Percentiles rank a stretch among this genome's conserved stretches.
phyloP scores from a whole-genome alignment of 1,140 invertebrate species.

The Bombus fervidus region DNA sequence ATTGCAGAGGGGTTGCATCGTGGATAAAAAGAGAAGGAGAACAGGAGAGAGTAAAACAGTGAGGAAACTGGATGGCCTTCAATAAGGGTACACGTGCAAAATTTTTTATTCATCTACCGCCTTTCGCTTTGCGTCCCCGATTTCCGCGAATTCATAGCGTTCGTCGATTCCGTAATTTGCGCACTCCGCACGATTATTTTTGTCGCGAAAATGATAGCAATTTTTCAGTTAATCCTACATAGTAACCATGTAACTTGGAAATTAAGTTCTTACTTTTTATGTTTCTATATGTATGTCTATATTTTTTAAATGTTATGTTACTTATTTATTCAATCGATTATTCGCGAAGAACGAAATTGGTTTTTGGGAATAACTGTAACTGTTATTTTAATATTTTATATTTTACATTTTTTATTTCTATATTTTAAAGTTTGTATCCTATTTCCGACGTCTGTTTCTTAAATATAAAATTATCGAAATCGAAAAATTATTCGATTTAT shows the following conservation, averaged over 20 bases:
- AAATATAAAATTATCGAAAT: background rate
- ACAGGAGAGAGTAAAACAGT: background rate
- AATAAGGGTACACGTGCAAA: conserved; percentile 30
- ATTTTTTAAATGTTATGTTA: background rate
- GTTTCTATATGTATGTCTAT: background rate
- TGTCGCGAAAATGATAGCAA: background rate
- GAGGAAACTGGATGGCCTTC: conserved; percentile 34
- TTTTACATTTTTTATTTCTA: background rate
- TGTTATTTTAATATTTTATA: background rate
- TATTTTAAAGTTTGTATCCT: background rate
- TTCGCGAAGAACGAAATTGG: too few relatives aligned
- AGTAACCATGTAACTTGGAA: background rate
- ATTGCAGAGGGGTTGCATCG: conserved; percentile 41
- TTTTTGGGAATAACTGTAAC: too few relatives aligned
- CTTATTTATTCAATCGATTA: background rate
- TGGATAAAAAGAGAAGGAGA: background rate
- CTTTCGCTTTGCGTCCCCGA: background rate
- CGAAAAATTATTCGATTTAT: background rate
- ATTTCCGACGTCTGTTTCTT: too few relatives aligned
- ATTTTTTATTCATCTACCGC: conserved; percentile 18
- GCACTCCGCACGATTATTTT: background rate
- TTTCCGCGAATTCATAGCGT: background rate
- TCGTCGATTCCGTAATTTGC: background rate
- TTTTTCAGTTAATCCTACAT: background rate
- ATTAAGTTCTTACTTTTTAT: background rate